phyloP scores from a whole-genome alignment of 1,140 invertebrate genomes.

The Lordiphosa clarofinis region DNA sequence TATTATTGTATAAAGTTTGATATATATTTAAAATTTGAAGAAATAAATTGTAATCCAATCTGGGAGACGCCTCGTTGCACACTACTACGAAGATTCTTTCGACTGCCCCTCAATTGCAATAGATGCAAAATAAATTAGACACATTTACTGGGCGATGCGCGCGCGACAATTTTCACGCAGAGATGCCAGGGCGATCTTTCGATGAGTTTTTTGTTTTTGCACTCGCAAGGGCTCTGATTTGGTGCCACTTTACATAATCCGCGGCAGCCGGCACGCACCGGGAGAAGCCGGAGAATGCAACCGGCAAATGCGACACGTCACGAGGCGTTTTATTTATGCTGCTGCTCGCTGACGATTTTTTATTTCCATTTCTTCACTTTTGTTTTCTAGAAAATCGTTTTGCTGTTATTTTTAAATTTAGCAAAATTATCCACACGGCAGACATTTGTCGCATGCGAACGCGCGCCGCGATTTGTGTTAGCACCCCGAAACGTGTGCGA shows the following conservation, averaged over 20 bases:
- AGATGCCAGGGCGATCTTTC: slow-evolving; percentile 6
- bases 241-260: slow-evolving; percentile 73
- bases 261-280: slow-evolving; percentile 45
- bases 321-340: slow-evolving; percentile 65
- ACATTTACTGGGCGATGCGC: slow-evolving; percentile 57
- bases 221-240: slow-evolving; percentile 1
- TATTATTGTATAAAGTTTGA: slow-evolving; percentile 3
- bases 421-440: slow-evolving; percentile 51
- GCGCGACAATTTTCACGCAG: slow-evolving; percentile 28
- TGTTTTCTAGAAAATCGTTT: slow-evolving; percentile 27
- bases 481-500: slow-evolving; percentile 47
- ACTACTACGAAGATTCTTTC: slow-evolving; percentile 33
- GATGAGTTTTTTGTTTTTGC: slow-evolving; percentile 3
- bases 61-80: slow-evolving; percentile 17
- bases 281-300: slow-evolving; percentile 29
- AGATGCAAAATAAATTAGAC: slow-evolving; percentile 72
- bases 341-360: slow-evolving; percentile 25
- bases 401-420: slow-evolving; percentile 73
- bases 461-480: slow-evolving; percentile 29
- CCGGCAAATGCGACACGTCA: slow-evolving; percentile 48
- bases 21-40: slow-evolving; percentile 7
- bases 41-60: slow-evolving; percentile 48
- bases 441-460: slow-evolving; percentile 53
- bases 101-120: slow-evolving; percentile 61
- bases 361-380: slow-evolving; percentile 43